Conservation (phyloP, 2,113 vertebrate genomes). For the Psittacus erithacus region DNA sequence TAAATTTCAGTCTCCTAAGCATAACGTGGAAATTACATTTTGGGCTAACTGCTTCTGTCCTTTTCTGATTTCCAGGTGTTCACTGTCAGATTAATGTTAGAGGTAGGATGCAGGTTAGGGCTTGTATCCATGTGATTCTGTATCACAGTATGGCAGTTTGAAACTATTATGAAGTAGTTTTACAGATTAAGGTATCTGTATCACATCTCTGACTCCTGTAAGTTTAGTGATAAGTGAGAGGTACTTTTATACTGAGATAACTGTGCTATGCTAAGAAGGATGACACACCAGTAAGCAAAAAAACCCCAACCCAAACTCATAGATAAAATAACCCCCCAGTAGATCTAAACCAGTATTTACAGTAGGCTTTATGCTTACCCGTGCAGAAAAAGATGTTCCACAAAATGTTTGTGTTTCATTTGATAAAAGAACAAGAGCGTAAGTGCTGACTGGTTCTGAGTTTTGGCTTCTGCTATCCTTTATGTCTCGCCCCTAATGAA, state of each 20-base stretch:
- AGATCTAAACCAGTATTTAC: not conserved
- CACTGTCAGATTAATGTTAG: not conserved
- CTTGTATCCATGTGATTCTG: not conserved
- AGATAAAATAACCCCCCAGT: not conserved
- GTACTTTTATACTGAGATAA: not conserved
- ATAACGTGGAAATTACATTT: not conserved
- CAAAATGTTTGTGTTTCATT: not conserved
- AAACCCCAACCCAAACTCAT: not conserved
- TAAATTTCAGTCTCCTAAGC: not conserved
- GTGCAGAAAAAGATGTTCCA: not conserved
- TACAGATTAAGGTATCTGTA: not conserved
- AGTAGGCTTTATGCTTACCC: not conserved
- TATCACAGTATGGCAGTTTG: not conserved
- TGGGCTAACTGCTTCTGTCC: not conserved
- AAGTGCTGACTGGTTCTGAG: not conserved
- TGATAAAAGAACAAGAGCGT: not conserved
- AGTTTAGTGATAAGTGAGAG: not conserved
- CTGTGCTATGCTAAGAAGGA: not conserved
- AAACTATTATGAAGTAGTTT: not conserved
- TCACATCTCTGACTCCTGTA: not conserved
- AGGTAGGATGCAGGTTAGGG: not conserved
- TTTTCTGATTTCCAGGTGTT: conserved; percentile 20
- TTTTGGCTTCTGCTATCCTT: not conserved
- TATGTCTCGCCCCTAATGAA: not conserved
- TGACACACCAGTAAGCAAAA: not conserved